A percentile compares a stretch with the other conserved stretches of the same genome.
These are phyloP conservation scores for Goniozus legneri DNA, from an alignment of 1,140 invertebrate species.

Conservation along the genomic window DNA sequence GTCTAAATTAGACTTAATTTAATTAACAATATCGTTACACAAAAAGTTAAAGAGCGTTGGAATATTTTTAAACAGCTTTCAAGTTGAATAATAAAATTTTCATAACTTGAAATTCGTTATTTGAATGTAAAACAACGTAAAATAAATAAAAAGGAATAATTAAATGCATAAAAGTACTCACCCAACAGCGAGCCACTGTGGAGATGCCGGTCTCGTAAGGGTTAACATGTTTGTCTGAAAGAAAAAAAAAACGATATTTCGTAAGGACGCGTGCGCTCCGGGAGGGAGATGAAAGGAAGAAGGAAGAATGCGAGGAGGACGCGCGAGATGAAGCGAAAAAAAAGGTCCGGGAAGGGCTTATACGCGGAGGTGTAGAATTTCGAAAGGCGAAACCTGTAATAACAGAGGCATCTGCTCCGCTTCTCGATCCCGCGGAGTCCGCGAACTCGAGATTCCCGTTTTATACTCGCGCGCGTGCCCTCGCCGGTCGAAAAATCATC, in stretches of 20 bases:
- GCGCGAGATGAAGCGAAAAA: too few relatives aligned
- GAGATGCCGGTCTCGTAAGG: neutral
- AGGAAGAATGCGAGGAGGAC: slow-evolving; percentile 2
- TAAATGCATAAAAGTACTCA: neutral
- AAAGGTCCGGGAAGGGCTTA: slow-evolving; percentile 9
- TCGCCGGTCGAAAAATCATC: slow-evolving; percentile 7
- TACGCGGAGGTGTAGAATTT: slow-evolving; percentile 30
- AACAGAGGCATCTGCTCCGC: slow-evolving; percentile 41
- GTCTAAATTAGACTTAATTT: too few relatives aligned
- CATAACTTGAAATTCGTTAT: too few relatives aligned
- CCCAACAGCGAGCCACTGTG: neutral
- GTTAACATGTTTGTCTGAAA: neutral
- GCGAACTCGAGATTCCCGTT: slow-evolving; percentile 24
- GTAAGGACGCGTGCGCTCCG: neutral
- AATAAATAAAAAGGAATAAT: too few relatives aligned
- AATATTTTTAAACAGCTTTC: too few relatives aligned
- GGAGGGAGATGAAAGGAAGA: neutral
- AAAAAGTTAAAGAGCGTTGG: too few relatives aligned
- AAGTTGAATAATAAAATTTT: too few relatives aligned
- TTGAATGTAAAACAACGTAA: too few relatives aligned
- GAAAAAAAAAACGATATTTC: neutral
- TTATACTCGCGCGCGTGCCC: slow-evolving; percentile 21
- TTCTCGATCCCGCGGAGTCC: slow-evolving; percentile 21
- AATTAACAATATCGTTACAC: too few relatives aligned
- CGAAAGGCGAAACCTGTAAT: slow-evolving; percentile 43